Conservation (phyloP, 2,113 vertebrate species). For the Phylloscopus whistleri region DNA sequence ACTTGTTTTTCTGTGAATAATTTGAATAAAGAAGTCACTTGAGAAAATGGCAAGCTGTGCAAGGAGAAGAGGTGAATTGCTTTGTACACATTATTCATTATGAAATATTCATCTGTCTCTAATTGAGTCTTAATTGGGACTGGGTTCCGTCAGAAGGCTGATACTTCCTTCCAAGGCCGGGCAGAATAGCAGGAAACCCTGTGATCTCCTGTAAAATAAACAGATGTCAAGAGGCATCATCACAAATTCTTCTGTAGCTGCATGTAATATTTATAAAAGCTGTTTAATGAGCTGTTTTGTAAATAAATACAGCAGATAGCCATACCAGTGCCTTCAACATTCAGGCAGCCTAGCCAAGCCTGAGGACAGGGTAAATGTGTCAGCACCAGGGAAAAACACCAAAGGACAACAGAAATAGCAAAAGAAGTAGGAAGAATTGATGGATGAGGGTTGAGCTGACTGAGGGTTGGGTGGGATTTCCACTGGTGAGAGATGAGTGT, state of each 20-base stretch:
- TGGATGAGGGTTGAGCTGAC: neutral
- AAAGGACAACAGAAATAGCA: neutral
- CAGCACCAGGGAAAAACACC: neutral
- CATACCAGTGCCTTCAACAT: neutral
- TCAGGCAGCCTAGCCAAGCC: neutral
- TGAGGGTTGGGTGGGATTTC: neutral
- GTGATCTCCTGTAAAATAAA: slow-evolving; percentile 45
- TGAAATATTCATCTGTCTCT: slow-evolving; percentile 59
- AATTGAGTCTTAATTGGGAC: slow-evolving; percentile 61
- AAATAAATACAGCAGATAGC: slow-evolving; percentile 1
- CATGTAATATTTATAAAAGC: slow-evolving; percentile 43
- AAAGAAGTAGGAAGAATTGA: neutral
- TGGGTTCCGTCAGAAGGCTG: neutral
- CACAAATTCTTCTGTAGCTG: neutral
- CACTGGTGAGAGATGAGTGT: rapidly evolving
- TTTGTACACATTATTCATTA: slow-evolving; percentile 43
- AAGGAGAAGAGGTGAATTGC: slow-evolving; percentile 45
- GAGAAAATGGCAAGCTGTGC: slow-evolving; percentile 50
- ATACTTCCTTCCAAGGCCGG: slow-evolving; percentile 1
- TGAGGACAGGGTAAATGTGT: neutral
- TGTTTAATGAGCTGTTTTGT: slow-evolving; percentile 19
- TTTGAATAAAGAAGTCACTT: slow-evolving; percentile 49
- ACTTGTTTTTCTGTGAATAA: slow-evolving; percentile 27
- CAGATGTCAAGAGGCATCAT: slow-evolving; percentile 17
- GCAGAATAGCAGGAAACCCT: slow-evolving; percentile 20